phyloP scores from a whole-genome alignment of 1,140 invertebrate species.

The Metopolophium dirhodum region DNA sequence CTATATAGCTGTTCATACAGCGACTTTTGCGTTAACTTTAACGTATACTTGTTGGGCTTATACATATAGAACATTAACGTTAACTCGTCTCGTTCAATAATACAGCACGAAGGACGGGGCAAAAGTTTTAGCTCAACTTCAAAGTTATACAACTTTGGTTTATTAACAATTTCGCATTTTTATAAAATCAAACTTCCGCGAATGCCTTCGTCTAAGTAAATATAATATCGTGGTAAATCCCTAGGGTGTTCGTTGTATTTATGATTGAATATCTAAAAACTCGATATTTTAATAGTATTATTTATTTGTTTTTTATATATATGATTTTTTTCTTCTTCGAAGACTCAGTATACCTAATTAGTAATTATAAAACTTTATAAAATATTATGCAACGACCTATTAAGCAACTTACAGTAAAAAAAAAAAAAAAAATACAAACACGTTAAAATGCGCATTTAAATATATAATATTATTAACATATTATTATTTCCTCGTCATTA shows the following conservation, averaged over 20 bases:
- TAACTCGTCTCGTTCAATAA: constrained; percentile 8
- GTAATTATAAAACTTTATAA: neutral
- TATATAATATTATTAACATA: neutral
- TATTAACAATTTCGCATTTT: constrained; percentile 18
- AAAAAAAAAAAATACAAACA: neutral
- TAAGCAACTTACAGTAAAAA: neutral
- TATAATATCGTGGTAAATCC: neutral
- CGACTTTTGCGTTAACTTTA: constrained; percentile 10
- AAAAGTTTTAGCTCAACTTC: constrained; percentile 22
- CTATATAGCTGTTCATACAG: neutral
- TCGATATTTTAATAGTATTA: neutral
- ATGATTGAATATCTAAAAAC: neutral
- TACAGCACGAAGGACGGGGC: neutral
- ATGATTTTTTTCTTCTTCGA: neutral
- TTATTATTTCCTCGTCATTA: neutral
- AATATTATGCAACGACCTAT: neutral
- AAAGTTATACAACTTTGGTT: constrained; percentile 4
- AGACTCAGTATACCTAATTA: neutral
- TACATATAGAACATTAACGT: neutral
- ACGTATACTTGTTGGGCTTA: constrained; percentile 16
- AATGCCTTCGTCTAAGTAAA: neutral
- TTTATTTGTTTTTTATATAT: neutral
- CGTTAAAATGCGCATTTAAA: neutral
- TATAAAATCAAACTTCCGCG: neutral
- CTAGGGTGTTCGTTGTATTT: neutral